Evolutionary conservation across 2,113 vertebrate genomes (phyloP), one percentile per base, ranked within the genome.

Genomic region (Anarrhichthys ocellatus): DNA sequence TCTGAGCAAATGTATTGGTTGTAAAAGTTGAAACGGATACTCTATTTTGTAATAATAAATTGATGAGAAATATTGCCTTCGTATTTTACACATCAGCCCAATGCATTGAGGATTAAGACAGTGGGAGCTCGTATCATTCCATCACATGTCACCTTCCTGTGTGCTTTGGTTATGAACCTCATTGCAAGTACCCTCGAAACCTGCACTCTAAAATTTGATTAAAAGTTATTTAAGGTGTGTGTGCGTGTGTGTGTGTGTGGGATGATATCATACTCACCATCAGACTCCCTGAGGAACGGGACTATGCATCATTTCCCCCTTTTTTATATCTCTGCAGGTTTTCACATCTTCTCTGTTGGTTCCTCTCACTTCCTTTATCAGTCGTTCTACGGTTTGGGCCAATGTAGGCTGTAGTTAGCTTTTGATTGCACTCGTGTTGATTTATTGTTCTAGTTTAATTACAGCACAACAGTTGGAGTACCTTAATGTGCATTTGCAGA

Each of bases 171-270:
- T 91, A 91, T 89, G 78, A 92, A 87, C 83, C 58, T 78, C 42
- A 38, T 77, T 80, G 80, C 71, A 83, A 88, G 88, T 82, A 73
- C 75, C 79, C 71, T 78, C 46, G 22, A 89, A 89, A 89, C 75
- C 82, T 80, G 78, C 81, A 87, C 82, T 76, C 85, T 85, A 86
- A 80, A 90, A 90, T 90, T 83, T 92, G 89, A 94, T 94, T 92
- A 91, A 92, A 93, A 89, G 91, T 92, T 91, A 92, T 93, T 93
- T 91, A 91, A 89, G 85, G 92, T 82, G 18, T 64, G 42, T 6
- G 78, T 63, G 61, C 0, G 14, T 76, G 42, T 38, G 87, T 66
- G 87, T 85, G 89, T 93, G 89, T 88, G 90, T 92, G 89, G 81
- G 85, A 92, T 92, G 92, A 93, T 92, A 90, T 92, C 92, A 87